Evolutionary conservation across 2,113 vertebrate species (phyloP).

Genomic region (Atrichornis clamosus): DNA sequence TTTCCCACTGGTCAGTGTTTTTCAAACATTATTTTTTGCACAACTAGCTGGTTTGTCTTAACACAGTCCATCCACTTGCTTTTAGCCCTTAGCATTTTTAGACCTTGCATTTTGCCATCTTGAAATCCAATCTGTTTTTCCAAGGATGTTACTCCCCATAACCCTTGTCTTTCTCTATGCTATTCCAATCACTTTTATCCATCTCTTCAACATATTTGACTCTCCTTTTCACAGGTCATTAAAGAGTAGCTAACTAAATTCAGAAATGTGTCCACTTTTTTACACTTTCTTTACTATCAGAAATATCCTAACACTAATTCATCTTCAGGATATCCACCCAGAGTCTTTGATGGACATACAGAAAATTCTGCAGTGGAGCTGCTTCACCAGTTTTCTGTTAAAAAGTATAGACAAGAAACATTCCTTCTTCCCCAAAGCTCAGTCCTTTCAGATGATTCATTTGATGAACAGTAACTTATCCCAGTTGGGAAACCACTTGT

Average conservation of each 20-base stretch:
- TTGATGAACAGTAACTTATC: background rate
- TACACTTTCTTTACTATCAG: background rate
- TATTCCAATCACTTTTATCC: background rate
- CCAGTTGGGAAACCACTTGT: background rate
- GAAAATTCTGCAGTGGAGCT: background rate
- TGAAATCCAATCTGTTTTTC: background rate
- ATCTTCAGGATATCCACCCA: background rate
- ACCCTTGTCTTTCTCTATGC: background rate
- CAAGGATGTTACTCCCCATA: background rate
- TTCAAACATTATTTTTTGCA: background rate
- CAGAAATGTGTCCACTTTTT: background rate
- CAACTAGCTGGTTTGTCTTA: background rate
- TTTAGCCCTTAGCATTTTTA: background rate
- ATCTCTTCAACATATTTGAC: background rate
- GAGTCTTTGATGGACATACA: background rate
- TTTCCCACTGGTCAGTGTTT: background rate
- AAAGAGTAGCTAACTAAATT: background rate
- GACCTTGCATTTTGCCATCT: background rate
- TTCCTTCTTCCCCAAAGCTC: background rate
- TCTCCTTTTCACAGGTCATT: background rate
- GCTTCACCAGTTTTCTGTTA: background rate
- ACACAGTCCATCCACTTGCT: background rate
- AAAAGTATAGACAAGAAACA: background rate
- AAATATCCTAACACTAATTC: background rate
- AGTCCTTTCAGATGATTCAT: fast-evolving